Evolutionary conservation across 2,113 vertebrate genomes (phyloP), one percentile per base, ranked within the genome.

Genomic region (Neolamprologus modestus): DNA sequence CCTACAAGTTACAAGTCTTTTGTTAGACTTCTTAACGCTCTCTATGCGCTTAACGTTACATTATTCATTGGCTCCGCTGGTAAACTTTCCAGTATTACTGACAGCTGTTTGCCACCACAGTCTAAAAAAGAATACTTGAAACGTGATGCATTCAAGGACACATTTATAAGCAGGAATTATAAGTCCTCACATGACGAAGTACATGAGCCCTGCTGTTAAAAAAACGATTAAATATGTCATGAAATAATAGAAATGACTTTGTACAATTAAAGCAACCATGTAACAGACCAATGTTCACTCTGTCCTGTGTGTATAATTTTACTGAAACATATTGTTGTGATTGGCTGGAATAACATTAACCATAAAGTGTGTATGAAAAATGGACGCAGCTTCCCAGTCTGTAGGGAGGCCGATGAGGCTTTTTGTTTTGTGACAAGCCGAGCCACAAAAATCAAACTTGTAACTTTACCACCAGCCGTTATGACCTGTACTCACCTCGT

Each of bases 401-500:
- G 19, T 2, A 11, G 59, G 17, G 59, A 63, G 31, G 17, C 16
- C 1, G 1, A 0, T 61, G 57, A 17, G 55, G 16, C 16, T 19
- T 63, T 19, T 63, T 19, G 5, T 10, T 31, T 1, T 28, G 0
- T 33, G 28, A 17, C 57, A 17, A 61, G 57, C 14, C 0, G 28
- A 63, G 28, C 59, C 31, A 63, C 59, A 63, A 35, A 35, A 35
- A n/a, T 33, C 59, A 11, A 2, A 35, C 59, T 73, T 16, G 68
- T 28, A 1, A 3, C 21, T 45, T 17, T 7, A 2, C 71, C 16
- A 24, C 40, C 68, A 17, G 68, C 68, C 6, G 5, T 6, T 4
- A 45, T 73, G 42, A 26, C 9, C 24, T 8, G 10, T 16, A 55
- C 94, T 93, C 85, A 96, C 95, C 92, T 33, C 1, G 66, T 55